These are phyloP conservation scores for Lasiommata megera DNA, from an alignment of 2,888 invertebrate species.

Conservation along the genomic window DNA sequence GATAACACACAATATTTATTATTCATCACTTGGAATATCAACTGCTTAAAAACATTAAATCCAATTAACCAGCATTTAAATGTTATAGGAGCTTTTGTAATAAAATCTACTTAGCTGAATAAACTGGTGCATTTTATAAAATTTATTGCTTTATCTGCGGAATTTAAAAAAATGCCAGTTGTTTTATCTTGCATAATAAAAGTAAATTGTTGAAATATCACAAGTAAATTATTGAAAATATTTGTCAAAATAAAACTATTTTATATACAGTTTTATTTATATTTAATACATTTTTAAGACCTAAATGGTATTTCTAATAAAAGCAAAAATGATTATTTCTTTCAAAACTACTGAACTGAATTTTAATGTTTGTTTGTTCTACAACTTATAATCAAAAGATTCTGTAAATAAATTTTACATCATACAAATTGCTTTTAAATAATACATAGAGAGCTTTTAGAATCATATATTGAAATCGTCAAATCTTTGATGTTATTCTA, in stretches of 20 bases:
- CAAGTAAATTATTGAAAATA: no score
- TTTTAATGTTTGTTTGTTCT: neutral
- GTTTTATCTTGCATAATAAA: neutral
- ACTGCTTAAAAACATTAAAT: neutral
- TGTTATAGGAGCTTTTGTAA: conserved; percentile 52
- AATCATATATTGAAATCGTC: neutral
- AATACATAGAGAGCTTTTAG: neutral
- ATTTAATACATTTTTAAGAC: neutral
- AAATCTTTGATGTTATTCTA: conserved; percentile 4
- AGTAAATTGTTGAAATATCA: no score
- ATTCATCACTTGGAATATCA: neutral
- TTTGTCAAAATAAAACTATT: no score
- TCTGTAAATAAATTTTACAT: neutral
- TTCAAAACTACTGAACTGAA: conserved; percentile 4
- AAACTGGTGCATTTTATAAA: neutral
- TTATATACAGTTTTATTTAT: neutral
- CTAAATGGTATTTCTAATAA: neutral
- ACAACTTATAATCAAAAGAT: neutral
- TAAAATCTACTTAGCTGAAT: conserved; percentile 4
- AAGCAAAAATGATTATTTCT: neutral
- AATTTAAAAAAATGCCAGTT: conserved; percentile 7
- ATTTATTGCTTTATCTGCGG: neutral
- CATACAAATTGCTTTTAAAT: neutral
- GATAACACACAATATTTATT: neutral
- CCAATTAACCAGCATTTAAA: conserved; percentile 12